These are phyloP conservation scores for Tigriopus californicus DNA, from an alignment of 2,888 invertebrate species.

Conservation along the genomic window DNA sequence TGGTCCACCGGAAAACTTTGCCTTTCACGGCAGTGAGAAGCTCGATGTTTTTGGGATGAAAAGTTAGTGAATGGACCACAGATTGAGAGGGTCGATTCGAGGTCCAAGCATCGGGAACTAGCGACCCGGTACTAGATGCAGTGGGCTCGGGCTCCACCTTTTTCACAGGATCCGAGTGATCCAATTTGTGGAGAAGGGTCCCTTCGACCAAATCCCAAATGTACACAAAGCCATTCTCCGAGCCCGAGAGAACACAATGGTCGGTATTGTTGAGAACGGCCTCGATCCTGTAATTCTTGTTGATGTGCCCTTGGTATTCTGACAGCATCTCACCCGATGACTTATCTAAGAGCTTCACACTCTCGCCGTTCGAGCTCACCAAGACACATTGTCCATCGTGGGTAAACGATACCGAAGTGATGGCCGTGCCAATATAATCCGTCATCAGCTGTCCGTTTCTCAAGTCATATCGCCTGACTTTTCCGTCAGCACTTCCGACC, in stretches of 20 bases:
- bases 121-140: no score
- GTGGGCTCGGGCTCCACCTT: no score
- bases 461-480: constrained; percentile 72
- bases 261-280: constrained; percentile 66
- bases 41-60: no score
- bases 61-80: no score
- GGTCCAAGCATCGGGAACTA: no score
- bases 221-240: constrained; percentile 63
- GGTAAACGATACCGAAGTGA: constrained; percentile 37
- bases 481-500: constrained; percentile 71
- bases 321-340: constrained; percentile 53
- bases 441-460: constrained; percentile 59
- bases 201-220: constrained; percentile 76
- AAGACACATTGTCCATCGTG: constrained; percentile 83
- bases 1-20: no score
- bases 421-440: constrained; percentile 60
- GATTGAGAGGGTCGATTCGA: no score
- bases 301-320: constrained; percentile 59
- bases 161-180: constrained; percentile 22
- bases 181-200: constrained; percentile 31
- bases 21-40: no score
- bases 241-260: constrained; percentile 69
- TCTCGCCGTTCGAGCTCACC: constrained; percentile 60
- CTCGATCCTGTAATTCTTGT: constrained; percentile 66
- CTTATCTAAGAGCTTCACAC: constrained; percentile 71